phyloP scores from a whole-genome alignment of 2,888 invertebrate species.

The Boloria euphrosyne region DNA sequence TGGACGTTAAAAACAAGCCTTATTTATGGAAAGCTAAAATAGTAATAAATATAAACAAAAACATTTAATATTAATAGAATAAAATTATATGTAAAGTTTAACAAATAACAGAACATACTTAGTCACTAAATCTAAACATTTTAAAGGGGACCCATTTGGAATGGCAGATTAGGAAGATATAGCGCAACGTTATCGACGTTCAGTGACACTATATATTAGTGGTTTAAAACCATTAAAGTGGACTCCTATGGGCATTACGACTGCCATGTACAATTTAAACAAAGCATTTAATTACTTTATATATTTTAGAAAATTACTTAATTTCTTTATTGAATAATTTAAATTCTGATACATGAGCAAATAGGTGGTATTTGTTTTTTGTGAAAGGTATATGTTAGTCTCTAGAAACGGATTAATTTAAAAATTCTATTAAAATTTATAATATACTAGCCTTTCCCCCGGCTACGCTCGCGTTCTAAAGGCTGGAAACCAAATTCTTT shows the following conservation, averaged over 20 bases:
- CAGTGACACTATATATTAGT: conserved; percentile 41
- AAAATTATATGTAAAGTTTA: background rate
- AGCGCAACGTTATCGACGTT: conserved; percentile 22
- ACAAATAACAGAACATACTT: conserved; percentile 1
- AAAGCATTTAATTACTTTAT: background rate
- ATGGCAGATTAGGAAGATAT: conserved; percentile 23
- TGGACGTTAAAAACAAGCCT: no score
- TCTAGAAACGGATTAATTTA: no score
- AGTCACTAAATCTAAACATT: conserved; percentile 16
- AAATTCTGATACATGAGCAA: no score
- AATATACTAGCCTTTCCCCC: no score
- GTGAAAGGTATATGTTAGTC: no score
- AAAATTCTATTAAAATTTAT: no score
- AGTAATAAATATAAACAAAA: background rate
- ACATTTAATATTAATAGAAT: background rate
- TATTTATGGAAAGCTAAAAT: no score
- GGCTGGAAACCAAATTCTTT: no score
- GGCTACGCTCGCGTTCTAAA: no score
- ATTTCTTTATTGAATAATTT: no score
- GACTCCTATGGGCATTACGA: conserved; percentile 21
- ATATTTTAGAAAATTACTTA: background rate
- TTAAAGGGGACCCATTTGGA: conserved; percentile 17
- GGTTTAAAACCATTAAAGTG: conserved; percentile 38
- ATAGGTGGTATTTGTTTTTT: no score
- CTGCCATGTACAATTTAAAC: conserved; percentile 12